A percentile compares a stretch with the other conserved stretches of the same genome.
These are phyloP conservation scores for Eubucco bourcierii DNA, from an alignment of 2,113 vertebrate genomes.

Conservation along the genomic window DNA sequence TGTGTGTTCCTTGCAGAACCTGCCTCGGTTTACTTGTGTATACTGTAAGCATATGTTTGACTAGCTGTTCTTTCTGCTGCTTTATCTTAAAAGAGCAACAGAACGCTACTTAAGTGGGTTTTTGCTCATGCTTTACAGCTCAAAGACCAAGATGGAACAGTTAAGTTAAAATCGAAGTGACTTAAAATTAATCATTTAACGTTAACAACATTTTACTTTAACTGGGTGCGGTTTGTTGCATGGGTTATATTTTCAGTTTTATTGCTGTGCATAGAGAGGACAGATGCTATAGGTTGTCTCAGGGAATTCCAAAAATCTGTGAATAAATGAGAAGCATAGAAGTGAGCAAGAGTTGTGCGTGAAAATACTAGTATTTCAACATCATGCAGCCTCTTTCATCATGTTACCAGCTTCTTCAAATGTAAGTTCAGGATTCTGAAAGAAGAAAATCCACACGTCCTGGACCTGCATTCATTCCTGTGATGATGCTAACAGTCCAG, in stretches of 20 bases:
- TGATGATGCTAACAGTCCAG: neutral
- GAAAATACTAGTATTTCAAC: neutral
- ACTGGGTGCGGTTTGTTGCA: neutral
- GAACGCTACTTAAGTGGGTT: neutral
- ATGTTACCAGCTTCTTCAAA: neutral
- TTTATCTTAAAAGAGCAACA: neutral
- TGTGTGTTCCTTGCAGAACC: neutral
- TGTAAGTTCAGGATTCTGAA: conserved; percentile 16
- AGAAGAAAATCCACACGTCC: neutral
- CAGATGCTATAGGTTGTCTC: neutral
- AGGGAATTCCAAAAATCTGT: neutral
- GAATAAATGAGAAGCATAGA: neutral
- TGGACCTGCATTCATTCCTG: neutral
- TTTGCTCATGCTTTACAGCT: neutral
- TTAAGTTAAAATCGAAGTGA: neutral
- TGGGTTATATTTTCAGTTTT: neutral
- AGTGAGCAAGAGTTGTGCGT: neutral
- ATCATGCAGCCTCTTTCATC: neutral
- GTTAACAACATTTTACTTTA: neutral
- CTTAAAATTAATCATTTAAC: neutral
- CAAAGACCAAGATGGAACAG: neutral
- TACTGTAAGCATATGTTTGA: neutral
- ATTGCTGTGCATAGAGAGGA: neutral
- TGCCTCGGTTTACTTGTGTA: neutral
- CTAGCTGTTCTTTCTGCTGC: neutral